Percentiles rank a stretch among this genome's conserved stretches.
phyloP scores from a whole-genome alignment of 1,140 invertebrate genomes.

The Aricia agestis region DNA sequence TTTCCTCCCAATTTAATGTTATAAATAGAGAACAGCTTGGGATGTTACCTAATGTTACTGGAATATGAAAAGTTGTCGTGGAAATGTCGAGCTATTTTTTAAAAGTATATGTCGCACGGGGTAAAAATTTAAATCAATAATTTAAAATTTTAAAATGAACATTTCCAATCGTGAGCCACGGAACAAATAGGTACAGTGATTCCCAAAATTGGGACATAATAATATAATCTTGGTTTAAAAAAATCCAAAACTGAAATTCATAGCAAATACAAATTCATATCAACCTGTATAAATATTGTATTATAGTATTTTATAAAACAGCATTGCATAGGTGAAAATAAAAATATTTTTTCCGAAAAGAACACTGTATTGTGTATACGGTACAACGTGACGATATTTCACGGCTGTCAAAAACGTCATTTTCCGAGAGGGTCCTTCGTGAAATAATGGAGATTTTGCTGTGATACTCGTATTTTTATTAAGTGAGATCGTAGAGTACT shows the following conservation, averaged over 20 bases:
- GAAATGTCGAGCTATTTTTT: background rate
- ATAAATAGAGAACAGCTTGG: background rate
- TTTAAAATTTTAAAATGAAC: too few relatives aligned
- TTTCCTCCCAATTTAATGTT: constrained; percentile 38
- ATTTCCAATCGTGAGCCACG: too few relatives aligned
- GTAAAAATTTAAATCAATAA: background rate
- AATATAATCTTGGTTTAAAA: too few relatives aligned
- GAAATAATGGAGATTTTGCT: background rate
- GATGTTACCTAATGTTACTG: background rate
- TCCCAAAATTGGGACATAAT: too few relatives aligned
- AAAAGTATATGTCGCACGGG: background rate
- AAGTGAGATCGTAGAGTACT: background rate
- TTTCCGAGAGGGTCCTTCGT: background rate
- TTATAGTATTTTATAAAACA: background rate
- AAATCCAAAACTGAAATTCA: too few relatives aligned
- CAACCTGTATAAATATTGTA: too few relatives aligned
- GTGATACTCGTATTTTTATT: background rate
- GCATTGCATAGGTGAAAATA: background rate
- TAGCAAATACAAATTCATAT: too few relatives aligned
- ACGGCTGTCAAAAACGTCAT: background rate
- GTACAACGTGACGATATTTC: constrained; percentile 7
- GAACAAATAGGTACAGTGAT: too few relatives aligned
- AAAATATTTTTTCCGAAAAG: background rate
- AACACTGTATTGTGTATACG: background rate
- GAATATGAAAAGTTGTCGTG: background rate